These are phyloP conservation scores for Alloplasta piceator DNA, from an alignment of 2,888 invertebrate species.

Conservation along the genomic window DNA sequence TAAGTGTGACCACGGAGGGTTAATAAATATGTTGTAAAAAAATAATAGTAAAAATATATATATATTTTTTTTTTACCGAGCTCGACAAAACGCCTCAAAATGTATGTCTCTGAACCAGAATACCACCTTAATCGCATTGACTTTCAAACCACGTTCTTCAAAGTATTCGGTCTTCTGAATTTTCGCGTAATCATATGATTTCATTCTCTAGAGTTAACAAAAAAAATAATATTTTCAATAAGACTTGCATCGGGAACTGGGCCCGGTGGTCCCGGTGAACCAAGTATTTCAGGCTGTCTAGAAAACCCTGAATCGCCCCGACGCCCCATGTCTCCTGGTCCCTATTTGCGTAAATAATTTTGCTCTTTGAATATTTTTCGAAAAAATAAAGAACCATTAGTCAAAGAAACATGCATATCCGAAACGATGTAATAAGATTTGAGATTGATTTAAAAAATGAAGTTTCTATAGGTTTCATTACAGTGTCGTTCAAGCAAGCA, in stretches of 20 bases:
- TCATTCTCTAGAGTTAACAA: too few species aligned
- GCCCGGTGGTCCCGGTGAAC: conserved; percentile 88
- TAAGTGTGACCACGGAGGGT: too few species aligned
- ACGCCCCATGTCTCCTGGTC: conserved; percentile 86
- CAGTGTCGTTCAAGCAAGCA: background rate
- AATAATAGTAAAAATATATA: too few species aligned
- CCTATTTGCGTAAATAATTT: conserved; percentile 73
- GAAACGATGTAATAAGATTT: background rate
- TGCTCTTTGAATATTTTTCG: background rate
- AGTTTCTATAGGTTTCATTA: background rate
- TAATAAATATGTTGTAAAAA: too few species aligned
- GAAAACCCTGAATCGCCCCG: conserved; percentile 86
- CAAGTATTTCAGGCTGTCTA: conserved; percentile 85
- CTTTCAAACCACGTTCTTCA: too few species aligned
- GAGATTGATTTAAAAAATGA: background rate
- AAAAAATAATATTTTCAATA: too few species aligned
- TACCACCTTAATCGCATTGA: too few species aligned
- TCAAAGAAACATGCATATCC: background rate
- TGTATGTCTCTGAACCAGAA: too few species aligned
- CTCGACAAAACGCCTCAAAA: too few species aligned
- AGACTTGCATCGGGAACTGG: conserved; percentile 87
- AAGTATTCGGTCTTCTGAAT: too few species aligned
- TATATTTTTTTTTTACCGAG: too few species aligned
- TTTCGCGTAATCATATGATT: too few species aligned
- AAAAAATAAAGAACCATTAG: background rate